phyloP scores from a whole-genome alignment of 2,113 vertebrate species.

The Datnioides undecimradiatus region DNA sequence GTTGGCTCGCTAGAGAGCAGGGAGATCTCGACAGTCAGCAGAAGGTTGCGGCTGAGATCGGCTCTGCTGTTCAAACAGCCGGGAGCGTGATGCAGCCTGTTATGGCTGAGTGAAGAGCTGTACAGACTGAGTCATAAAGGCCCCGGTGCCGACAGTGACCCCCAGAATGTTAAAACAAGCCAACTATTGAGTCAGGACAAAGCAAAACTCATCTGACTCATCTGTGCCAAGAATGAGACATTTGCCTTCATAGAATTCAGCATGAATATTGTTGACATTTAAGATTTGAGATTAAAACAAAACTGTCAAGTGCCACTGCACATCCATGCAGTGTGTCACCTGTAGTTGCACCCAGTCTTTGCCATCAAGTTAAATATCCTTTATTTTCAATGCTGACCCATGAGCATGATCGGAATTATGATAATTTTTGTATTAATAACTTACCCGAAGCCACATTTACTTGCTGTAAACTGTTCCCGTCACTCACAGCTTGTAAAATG shows the following conservation, averaged over 20 bases:
- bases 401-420: background rate
- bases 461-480: background rate
- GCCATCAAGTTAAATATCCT: background rate
- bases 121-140: conserved; percentile 60
- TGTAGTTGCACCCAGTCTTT: background rate
- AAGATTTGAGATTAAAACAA: background rate
- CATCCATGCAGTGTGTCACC: background rate
- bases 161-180: conserved; percentile 40
- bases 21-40: conserved; percentile 11
- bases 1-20: conserved; percentile 41
- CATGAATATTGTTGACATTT: conserved; percentile 1
- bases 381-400: background rate
- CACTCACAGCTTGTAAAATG: background rate
- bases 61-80: conserved; percentile 53
- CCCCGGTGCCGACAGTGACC: conserved; percentile 3
- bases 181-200: conserved; percentile 8
- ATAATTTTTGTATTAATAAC: background rate
- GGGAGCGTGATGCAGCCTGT: conserved; percentile 20
- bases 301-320: background rate
- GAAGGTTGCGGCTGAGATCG: conserved; percentile 16
- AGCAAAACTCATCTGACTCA: conserved; percentile 42
- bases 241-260: background rate
- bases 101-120: conserved; percentile 33
- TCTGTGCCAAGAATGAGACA: background rate
- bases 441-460: background rate